Base-by-base conservation (phyloP, 2,888 invertebrate genomes). In the Ophion ventricosus region DNA sequence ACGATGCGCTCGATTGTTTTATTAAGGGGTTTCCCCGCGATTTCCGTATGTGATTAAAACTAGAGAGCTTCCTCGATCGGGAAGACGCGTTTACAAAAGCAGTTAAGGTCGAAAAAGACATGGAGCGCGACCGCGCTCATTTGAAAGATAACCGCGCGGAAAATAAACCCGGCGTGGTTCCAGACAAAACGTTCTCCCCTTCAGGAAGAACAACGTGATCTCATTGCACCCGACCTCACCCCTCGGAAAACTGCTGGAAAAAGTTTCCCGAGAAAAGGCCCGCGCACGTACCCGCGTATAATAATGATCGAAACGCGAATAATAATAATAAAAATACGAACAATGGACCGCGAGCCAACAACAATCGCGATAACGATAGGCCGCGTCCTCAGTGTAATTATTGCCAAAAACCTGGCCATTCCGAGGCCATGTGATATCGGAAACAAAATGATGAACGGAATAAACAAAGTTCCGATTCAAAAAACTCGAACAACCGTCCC, bases 401-500 rank as follows among this genome's bases (percentile, higher is more conserved):
- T 43, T 43, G 43, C 1, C 4, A 7, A 10, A 61, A 61, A 26
- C 14, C n/a, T 2, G 26, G 61, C 7, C 20, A 20, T 56, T 56
- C 56, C 8, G 20, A 25, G 7, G 5, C 25, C 11, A n/a, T 11
- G 20, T 20, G 26, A 3, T 14, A 61, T 8, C 11, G 17, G 4
- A 61, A 25, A 5, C 1, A 0, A 63, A 20, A 5, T 26, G 20
- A 7, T 11, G 29, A 17, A 1, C 64, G 76, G 29, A 70, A 72
- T 11, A 35, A 40, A 0, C 75, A 43, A 81, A 57, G 29, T 7
- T 81, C 61, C 20, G 75, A 20, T 29, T 70, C 56, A 75, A 54
- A 35, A 54, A 20, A n/a, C 17, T 4, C 20, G 20, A 56, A 17
- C 5, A 7, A 7, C 20, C 56, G 56, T 20, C 20, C 17, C 56